A percentile compares a stretch with the other conserved stretches of the same genome.
Conservation (phyloP, 2,113 vertebrate species). For the Pelusios castaneus region DNA sequence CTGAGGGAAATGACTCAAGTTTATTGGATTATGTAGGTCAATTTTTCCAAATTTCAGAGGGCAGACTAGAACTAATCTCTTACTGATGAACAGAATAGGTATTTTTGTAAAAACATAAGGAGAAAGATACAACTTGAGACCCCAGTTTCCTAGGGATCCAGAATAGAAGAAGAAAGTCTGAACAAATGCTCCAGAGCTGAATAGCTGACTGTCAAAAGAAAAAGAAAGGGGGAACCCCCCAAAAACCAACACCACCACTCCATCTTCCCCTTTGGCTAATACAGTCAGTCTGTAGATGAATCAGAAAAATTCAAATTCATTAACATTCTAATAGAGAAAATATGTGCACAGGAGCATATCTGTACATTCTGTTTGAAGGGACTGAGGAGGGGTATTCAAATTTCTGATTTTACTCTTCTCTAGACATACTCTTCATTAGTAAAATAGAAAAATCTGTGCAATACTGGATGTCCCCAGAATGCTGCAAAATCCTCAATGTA, state of each 20-base stretch:
- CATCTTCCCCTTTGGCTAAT: neutral
- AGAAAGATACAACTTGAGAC: neutral
- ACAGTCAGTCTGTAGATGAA: neutral
- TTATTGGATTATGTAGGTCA: neutral
- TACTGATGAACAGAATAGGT: constrained; percentile 8
- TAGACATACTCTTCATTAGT: neutral
- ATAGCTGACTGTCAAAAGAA: neutral
- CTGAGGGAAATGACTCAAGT: neutral
- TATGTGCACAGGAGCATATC: neutral
- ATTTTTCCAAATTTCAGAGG: neutral
- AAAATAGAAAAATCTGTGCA: neutral
- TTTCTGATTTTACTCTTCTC: neutral
- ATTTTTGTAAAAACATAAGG: constrained; percentile 8
- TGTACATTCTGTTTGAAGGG: neutral
- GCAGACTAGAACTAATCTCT: neutral
- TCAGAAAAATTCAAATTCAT: neutral
- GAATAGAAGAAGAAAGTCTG: neutral
- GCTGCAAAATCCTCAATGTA: neutral
- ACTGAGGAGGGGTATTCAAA: constrained; percentile 7
- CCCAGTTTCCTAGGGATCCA: neutral
- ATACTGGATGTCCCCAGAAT: neutral
- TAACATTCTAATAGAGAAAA: neutral
- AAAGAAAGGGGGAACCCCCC: too few relatives aligned
- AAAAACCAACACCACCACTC: too few relatives aligned
- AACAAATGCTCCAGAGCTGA: neutral